Evolutionary conservation across 2,888 invertebrate genomes (phyloP).

Genomic region (Germaria angustata): DNA sequence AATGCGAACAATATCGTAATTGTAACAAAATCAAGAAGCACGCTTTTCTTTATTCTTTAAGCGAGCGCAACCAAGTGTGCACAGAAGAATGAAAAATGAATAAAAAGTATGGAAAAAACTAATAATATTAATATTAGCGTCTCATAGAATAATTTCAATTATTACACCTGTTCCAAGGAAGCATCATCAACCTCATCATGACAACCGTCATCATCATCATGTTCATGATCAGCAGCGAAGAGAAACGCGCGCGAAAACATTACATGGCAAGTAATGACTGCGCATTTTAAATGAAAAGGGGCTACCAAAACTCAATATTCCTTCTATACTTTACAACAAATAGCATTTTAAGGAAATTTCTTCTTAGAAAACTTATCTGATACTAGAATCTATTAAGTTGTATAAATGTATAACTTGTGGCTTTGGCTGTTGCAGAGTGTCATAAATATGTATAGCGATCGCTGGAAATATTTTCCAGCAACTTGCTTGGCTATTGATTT

Average conservation of each 20-base stretch:
- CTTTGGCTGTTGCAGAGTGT: slow-evolving; percentile 31
- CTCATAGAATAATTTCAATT: slow-evolving; percentile 78
- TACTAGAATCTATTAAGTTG: slow-evolving; percentile 39
- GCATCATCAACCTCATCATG: slow-evolving; percentile 28
- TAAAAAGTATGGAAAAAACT: neutral
- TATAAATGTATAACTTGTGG: neutral
- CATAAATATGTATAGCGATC: slow-evolving; percentile 42
- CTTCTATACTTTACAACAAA: neutral
- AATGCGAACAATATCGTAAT: slow-evolving; percentile 46
- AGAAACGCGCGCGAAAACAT: slow-evolving; percentile 39
- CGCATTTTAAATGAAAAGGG: slow-evolving; percentile 21
- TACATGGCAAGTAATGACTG: slow-evolving; percentile 31
- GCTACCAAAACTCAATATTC: neutral
- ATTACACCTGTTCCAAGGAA: slow-evolving; percentile 76
- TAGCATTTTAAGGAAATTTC: neutral
- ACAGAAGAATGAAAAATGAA: slow-evolving; percentile 26
- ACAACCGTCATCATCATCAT: slow-evolving; percentile 2
- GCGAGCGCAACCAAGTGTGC: slow-evolving; percentile 64
- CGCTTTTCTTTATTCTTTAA: slow-evolving; percentile 59
- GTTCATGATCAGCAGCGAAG: slow-evolving; percentile 23
- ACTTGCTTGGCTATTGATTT: neutral
- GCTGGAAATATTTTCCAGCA: slow-evolving; percentile 38
- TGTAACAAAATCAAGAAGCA: slow-evolving; percentile 59
- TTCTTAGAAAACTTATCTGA: slow-evolving; percentile 48
- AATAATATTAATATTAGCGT: slow-evolving; percentile 65